Percentiles rank a stretch among this genome's conserved stretches.
These are phyloP conservation scores for Agrotis clavis DNA, from an alignment of 2,888 invertebrate species.

Conservation along the genomic window DNA sequence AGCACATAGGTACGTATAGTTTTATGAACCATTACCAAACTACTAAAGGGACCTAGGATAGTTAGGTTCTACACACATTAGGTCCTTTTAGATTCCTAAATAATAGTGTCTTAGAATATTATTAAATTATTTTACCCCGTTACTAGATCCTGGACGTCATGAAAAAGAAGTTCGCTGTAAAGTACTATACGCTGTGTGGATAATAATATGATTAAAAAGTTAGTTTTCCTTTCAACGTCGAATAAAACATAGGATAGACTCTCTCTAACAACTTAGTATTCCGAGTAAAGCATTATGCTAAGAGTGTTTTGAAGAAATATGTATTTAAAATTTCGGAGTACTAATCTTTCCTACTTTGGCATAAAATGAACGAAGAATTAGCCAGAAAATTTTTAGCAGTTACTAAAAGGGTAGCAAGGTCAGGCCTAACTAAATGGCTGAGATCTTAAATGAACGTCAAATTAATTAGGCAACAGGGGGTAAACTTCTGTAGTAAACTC, in stretches of 20 bases:
- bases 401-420: conserved; percentile 28
- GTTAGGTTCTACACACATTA: background rate
- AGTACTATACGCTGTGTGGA: background rate
- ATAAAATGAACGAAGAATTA: conserved; percentile 29
- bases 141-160: background rate
- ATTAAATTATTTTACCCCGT: background rate
- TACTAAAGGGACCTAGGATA: background rate
- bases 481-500: background rate
- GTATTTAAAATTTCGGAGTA: conserved; percentile 6
- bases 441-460: conserved; percentile 16
- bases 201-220: background rate
- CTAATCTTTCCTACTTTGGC: conserved; percentile 10
- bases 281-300: background rate
- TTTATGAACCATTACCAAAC: conserved; percentile 27
- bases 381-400: conserved; percentile 15
- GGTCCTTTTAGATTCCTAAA: background rate
- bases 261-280: background rate
- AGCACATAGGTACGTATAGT: conserved; percentile 8
- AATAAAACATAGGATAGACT: background rate
- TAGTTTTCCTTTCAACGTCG: too few species aligned
- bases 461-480: conserved; percentile 10
- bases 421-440: conserved; percentile 13
- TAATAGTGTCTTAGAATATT: background rate
- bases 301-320: conserved; percentile 1
- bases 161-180: background rate